These are phyloP conservation scores for Mycalesis mineus DNA, from an alignment of 2,888 invertebrate species.

Conservation along the genomic window DNA sequence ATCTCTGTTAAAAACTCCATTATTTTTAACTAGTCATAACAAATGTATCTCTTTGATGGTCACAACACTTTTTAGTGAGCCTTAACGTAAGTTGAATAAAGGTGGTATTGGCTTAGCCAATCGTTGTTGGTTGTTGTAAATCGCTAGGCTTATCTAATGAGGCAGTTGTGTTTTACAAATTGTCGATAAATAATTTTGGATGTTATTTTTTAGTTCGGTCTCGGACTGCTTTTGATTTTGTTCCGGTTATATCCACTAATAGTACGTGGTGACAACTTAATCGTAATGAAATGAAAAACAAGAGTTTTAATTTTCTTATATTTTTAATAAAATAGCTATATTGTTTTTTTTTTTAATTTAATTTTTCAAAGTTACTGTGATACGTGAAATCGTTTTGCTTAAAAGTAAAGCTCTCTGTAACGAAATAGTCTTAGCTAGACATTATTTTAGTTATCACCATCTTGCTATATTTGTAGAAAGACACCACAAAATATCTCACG, in stretches of 20 bases:
- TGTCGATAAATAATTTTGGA: conserved; percentile 19
- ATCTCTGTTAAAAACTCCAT: conserved; percentile 11
- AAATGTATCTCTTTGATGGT: conserved; percentile 31
- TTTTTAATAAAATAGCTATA: no score
- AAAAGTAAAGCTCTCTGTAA: no score
- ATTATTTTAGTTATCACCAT: no score
- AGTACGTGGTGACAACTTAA: background rate
- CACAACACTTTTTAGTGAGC: background rate
- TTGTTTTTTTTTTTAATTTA: no score
- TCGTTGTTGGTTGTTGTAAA: conserved; percentile 1
- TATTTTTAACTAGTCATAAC: conserved; percentile 28
- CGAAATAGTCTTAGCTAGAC: no score
- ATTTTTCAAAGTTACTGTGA: no score
- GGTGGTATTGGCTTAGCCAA: conserved; percentile 4
- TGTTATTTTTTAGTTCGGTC: background rate
- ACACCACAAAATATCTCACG: no score
- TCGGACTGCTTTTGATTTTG: background rate
- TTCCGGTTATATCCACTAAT: background rate
- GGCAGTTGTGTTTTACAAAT: conserved; percentile 21
- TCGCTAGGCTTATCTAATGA: conserved; percentile 19
- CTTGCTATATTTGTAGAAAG: no score
- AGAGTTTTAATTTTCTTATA: no score
- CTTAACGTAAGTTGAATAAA: conserved; percentile 5
- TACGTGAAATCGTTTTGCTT: no score
- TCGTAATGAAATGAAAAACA: background rate